Evolutionary conservation across 2,888 invertebrate species (phyloP).

Genomic region (Rapana venosa): DNA sequence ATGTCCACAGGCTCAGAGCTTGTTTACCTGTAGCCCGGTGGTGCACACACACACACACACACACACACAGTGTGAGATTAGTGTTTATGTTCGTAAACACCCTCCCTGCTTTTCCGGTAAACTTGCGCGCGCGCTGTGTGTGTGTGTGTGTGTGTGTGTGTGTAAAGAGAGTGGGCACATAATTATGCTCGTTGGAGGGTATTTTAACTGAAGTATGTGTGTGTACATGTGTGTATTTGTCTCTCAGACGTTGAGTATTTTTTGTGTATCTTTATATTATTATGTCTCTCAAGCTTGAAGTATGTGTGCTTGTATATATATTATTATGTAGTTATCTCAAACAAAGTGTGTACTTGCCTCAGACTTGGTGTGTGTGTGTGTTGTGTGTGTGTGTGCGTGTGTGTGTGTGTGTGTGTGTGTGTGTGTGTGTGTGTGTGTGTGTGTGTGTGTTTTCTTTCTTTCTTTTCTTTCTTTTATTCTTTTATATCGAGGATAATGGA

Average conservation of each 20-base stretch:
- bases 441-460: too few species aligned
- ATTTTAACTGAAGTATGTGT: background rate
- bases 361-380: too few species aligned
- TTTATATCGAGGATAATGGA: too few species aligned
- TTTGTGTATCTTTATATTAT: too few species aligned
- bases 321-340: too few species aligned
- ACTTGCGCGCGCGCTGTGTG: background rate
- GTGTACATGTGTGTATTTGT: background rate
- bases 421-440: too few species aligned
- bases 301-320: background rate
- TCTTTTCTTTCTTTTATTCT: too few species aligned
- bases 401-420: too few species aligned
- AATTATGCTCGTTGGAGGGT: too few species aligned
- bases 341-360: too few species aligned
- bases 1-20: background rate
- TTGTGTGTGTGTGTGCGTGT: too few species aligned
- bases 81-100: background rate
- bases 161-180: background rate
- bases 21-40: background rate
- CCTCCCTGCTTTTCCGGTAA: background rate
- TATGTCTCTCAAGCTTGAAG: background rate
- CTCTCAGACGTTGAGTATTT: background rate
- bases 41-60: background rate
- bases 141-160: background rate
- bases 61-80: slow-evolving; percentile 9